Evolutionary conservation across 2,113 vertebrate genomes (phyloP).

Genomic region (Heteronetta atricapilla): DNA sequence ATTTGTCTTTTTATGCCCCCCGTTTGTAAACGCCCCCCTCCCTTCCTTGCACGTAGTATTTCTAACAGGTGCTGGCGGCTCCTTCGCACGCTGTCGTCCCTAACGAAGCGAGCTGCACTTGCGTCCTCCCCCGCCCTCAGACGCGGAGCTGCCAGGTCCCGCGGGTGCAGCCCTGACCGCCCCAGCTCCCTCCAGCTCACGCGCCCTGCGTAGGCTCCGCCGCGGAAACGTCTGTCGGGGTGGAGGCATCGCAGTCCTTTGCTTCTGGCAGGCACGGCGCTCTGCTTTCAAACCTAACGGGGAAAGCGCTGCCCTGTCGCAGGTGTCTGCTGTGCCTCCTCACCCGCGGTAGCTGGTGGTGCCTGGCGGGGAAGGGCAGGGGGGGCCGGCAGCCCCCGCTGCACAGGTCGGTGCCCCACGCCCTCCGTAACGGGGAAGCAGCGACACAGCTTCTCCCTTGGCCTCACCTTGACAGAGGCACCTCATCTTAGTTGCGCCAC

Average conservation of each 20-base stretch:
- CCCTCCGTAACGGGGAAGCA: fast-evolving
- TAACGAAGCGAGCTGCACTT: not conserved
- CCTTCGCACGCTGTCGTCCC: not conserved
- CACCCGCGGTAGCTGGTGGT: not conserved
- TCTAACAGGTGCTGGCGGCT: not conserved
- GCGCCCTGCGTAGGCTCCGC: not conserved
- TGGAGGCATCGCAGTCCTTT: not conserved
- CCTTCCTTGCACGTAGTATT: not conserved
- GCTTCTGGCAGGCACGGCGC: not conserved
- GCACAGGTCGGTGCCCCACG: not conserved
- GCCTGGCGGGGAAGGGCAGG: not conserved
- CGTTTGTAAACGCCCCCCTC: not conserved
- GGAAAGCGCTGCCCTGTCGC: not conserved
- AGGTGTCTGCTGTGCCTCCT: not conserved
- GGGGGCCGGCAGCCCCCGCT: not conserved
- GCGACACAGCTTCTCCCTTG: not conserved
- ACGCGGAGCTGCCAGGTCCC: not conserved
- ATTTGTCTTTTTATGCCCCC: not conserved
- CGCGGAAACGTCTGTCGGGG: not conserved
- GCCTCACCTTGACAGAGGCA: not conserved
- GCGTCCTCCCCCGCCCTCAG: not conserved
- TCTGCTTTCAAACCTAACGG: not conserved
- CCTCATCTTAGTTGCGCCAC: not conserved
- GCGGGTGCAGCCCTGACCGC: not conserved
- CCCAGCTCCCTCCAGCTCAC: not conserved